Evolutionary conservation across 2,797 vertebrate genomes (phyloP).

Genomic region (Syngnathus acus): DNA sequence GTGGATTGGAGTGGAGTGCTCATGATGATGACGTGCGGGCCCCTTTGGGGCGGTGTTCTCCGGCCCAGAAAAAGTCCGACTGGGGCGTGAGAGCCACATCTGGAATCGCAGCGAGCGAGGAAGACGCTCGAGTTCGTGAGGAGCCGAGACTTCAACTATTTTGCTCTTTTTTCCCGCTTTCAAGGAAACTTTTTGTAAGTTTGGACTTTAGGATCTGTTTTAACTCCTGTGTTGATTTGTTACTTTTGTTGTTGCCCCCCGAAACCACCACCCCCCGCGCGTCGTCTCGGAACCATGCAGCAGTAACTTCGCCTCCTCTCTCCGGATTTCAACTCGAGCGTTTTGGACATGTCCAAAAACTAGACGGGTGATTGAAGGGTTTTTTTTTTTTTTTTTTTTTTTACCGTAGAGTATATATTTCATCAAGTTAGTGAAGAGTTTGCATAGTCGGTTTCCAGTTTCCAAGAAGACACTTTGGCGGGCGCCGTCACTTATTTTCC

Average conservation of each 20-base stretch:
- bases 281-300: neutral
- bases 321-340: neutral
- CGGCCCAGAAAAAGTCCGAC: conserved; percentile 56
- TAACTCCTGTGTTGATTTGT: neutral
- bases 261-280: too few species aligned
- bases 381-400: too few species aligned
- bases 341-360: neutral
- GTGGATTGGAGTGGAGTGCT: neutral
- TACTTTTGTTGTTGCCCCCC: conserved; percentile 12
- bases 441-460: neutral
- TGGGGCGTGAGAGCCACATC: conserved; percentile 69
- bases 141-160: conserved; percentile 35
- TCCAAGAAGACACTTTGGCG: neutral
- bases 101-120: conserved; percentile 67
- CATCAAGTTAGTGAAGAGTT: neutral
- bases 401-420: neutral
- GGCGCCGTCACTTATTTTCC: neutral
- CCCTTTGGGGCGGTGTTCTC: conserved; percentile 72
- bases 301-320: conserved; percentile 2
- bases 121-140: conserved; percentile 27
- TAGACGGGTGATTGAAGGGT: too few species aligned
- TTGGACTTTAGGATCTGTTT: conserved; percentile 26
- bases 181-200: conserved; percentile 52
- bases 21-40: conserved; percentile 64
- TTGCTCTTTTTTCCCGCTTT: conserved; percentile 23